These are phyloP conservation scores for Hydrolagus colliei DNA, from an alignment of 2,797 vertebrate species.

Conservation along the genomic window DNA sequence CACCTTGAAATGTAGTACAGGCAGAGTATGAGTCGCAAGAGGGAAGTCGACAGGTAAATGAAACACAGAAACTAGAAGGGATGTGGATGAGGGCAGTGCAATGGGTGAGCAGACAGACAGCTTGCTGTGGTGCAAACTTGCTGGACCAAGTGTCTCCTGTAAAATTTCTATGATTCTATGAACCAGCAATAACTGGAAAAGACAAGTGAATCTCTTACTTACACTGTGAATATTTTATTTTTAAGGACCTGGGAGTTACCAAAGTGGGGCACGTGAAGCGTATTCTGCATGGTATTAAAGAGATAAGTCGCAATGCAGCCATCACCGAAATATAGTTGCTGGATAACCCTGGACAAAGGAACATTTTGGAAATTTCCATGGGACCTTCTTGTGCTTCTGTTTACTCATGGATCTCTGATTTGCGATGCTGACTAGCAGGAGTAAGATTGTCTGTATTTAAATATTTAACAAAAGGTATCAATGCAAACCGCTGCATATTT, in stretches of 20 bases:
- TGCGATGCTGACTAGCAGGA: not conserved
- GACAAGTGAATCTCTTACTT: not conserved
- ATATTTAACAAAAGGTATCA: not conserved
- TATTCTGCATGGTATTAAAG: slow-evolving; percentile 58
- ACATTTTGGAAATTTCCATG: not conserved
- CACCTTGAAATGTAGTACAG: too few relatives aligned
- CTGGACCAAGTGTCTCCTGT: too few relatives aligned
- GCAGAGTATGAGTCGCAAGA: too few relatives aligned
- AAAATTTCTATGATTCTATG: too few relatives aligned
- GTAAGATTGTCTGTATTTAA: not conserved
- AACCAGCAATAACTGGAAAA: too few relatives aligned
- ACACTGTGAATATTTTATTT: not conserved
- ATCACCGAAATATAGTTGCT: too few relatives aligned
- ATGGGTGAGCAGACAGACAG: too few relatives aligned
- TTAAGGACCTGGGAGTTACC: slow-evolving; percentile 61
- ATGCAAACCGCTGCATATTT: not conserved
- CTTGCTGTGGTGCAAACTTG: too few relatives aligned
- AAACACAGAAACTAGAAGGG: too few relatives aligned
- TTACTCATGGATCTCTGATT: not conserved
- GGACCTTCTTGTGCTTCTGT: not conserved
- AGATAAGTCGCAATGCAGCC: slow-evolving; percentile 12
- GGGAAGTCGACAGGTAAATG: too few relatives aligned
- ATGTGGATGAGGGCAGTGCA: too few relatives aligned
- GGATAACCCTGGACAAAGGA: not conserved
- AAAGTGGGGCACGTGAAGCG: slow-evolving; percentile 51